A percentile compares a stretch with the other conserved stretches of the same genome.
These are phyloP conservation scores for Cossypha polioptera DNA, from an alignment of 2,797 vertebrate species.

Conservation along the genomic window DNA sequence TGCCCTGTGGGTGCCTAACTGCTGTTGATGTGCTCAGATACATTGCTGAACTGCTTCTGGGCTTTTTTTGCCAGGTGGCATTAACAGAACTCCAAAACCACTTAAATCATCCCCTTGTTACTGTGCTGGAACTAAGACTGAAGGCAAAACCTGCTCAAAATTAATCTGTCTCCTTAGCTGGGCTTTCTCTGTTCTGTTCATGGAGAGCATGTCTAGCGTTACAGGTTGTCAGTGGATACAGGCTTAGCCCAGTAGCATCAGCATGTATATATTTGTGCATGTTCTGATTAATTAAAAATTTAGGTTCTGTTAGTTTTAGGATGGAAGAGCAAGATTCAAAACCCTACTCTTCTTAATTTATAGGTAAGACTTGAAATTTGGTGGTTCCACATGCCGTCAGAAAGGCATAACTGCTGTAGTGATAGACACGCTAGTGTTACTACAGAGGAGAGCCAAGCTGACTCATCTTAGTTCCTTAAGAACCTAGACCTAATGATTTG, in stretches of 20 bases:
- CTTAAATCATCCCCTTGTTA: neutral
- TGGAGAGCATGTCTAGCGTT: neutral
- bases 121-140: neutral
- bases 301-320: neutral
- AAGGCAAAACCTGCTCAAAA: neutral
- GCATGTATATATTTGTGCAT: neutral
- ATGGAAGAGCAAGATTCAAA: neutral
- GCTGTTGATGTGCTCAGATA: neutral
- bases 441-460: neutral
- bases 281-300: neutral
- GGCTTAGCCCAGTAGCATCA: neutral
- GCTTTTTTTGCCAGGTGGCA: neutral
- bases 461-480: neutral
- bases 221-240: neutral
- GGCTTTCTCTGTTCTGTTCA: neutral
- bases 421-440: fast-evolving
- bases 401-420: neutral
- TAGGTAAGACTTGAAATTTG: neutral
- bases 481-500: neutral
- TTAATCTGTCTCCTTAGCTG: neutral
- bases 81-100: neutral
- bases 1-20: neutral
- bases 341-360: neutral
- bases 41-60: neutral
- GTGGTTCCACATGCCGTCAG: neutral